Base-by-base conservation (phyloP, 2,888 invertebrate species). In the Drosophila rellima region DNA sequence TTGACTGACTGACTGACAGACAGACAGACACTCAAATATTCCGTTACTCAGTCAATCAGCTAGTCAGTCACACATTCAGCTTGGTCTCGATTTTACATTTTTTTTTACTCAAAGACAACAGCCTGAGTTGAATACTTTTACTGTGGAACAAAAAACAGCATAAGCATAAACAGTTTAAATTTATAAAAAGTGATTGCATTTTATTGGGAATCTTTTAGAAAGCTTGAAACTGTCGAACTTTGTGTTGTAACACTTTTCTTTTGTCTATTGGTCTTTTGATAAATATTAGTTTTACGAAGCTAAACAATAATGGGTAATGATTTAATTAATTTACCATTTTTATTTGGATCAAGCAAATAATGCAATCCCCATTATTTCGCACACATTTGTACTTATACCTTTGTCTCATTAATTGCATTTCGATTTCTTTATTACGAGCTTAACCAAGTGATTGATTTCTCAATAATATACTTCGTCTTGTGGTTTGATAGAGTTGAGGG, bases 41-140 rank as follows among this genome's bases (percentile, higher is more conserved):
- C 74, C 73, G 54, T 74, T 74, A 74, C 59, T 73, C 74, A 68
- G 59, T 63, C 68, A 64, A 50, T 45, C 57, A 47, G 69, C 52
- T 57, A 54, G 59, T 23, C 55, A 65, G 57, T 35, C 35, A 17
- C 7, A 26, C 13, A 54, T 33, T 55, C 57, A 52, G 35, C 35
- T 10, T 55, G 54, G 13, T 45, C 51, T 57, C 42, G 20, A 44
- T 17, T 55, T 55, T 55, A 42, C 29, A 42, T 5, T 35, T 26
- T n/a, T 18, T 17, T 8, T 29, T n/a, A 7, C 15, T 29, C 42
- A 29, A 13, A 39, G 18, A 31, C 35, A 50, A 50, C 23, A 13
- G 23, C 11, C 5, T 31, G 42, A 31, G 20, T 39, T 42, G 10
- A 26, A 15, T 42, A n/a, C 15, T 55, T 55, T 55, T 35, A 35